phyloP scores from a whole-genome alignment of 2,797 vertebrate species.

The Leuciscus waleckii region DNA sequence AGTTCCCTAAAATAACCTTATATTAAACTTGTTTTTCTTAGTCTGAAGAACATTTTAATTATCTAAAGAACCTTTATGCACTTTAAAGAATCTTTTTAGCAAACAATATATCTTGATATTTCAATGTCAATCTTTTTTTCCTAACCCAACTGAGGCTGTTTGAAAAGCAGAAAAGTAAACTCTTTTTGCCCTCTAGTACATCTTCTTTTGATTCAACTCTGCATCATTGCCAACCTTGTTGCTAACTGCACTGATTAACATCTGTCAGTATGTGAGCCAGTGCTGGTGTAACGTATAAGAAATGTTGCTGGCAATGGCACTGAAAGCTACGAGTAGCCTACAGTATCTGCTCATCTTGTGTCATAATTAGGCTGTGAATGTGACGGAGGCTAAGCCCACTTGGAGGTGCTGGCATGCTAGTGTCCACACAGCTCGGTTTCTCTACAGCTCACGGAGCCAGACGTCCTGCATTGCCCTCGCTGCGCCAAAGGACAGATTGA shows the following conservation, averaged over 20 bases:
- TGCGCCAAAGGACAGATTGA: slow-evolving; percentile 30
- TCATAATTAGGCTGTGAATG: slow-evolving; percentile 57
- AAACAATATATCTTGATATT: background rate
- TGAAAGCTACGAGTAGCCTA: slow-evolving; percentile 53
- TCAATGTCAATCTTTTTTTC: background rate
- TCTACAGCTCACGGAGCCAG: slow-evolving; percentile 18
- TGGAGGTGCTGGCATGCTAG: slow-evolving; percentile 30
- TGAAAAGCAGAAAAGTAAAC: background rate
- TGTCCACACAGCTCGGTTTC: slow-evolving; percentile 19
- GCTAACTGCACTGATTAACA: slow-evolving; percentile 49
- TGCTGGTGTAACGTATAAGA: slow-evolving; percentile 32
- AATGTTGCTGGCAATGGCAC: slow-evolving; percentile 25
- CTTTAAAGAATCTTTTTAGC: background rate
- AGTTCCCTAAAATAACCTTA: background rate
- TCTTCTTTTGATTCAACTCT: background rate
- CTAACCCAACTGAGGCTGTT: background rate
- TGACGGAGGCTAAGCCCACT: slow-evolving; percentile 38
- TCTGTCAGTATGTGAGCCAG: slow-evolving; percentile 51
- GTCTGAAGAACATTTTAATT: background rate
- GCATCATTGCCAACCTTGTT: background rate
- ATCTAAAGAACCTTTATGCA: background rate
- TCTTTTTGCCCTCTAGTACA: background rate
- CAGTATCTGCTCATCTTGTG: slow-evolving; percentile 54
- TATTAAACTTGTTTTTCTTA: background rate
- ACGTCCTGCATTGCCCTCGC: slow-evolving; percentile 37